Conservation (phyloP, 64 coral and sea anemone species). For the Hydrozoanthus tunicans region DNA sequence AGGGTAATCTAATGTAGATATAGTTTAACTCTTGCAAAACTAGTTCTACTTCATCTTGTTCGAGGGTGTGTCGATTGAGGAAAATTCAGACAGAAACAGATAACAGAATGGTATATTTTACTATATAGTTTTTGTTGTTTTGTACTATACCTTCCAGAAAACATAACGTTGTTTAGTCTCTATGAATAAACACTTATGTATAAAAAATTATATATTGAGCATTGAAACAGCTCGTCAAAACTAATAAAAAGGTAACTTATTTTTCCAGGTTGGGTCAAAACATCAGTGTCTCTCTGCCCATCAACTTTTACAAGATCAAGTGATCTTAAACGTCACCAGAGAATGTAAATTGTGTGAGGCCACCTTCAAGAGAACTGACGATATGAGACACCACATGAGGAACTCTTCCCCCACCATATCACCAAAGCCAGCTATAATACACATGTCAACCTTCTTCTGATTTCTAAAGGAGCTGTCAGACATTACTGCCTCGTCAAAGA, state of each 20-base stretch:
- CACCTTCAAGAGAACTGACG: constrained; percentile 25
- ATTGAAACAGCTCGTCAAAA: not conserved
- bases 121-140: not conserved
- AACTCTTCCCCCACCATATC: no score
- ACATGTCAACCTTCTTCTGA: not conserved
- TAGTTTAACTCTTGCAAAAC: no score
- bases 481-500: not conserved
- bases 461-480: not conserved
- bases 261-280: not conserved
- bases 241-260: not conserved
- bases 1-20: no score
- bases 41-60: no score
- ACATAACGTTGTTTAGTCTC: not conserved
- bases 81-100: no score
- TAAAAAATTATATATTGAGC: not conserved
- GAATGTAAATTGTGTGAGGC: constrained; percentile 38
- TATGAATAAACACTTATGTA: constrained; percentile 7
- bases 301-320: not conserved
- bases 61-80: no score
- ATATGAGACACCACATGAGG: not conserved
- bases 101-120: not conserved
- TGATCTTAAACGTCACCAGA: not conserved
- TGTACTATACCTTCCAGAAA: not conserved
- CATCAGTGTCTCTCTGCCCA: not conserved
- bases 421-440: no score